Evolutionary conservation across 64 coral and sea anemone species (phyloP).

Genomic region (Hydrozoanthus tunicans): DNA sequence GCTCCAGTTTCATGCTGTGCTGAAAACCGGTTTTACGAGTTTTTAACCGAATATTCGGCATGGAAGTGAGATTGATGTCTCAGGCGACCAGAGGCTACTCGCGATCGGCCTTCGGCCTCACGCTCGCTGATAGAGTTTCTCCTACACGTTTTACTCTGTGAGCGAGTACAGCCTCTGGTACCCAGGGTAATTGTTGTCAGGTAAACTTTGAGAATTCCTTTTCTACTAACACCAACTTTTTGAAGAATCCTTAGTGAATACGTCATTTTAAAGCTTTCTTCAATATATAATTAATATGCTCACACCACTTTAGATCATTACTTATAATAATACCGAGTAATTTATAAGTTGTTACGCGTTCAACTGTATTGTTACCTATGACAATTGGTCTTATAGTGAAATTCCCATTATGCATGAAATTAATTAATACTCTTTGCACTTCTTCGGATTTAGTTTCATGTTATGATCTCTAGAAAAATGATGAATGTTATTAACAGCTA

Average conservation of each 20-base stretch:
- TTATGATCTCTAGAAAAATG: conserved; percentile 37
- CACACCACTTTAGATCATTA: conserved; percentile 51
- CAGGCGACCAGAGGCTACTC: too few relatives aligned
- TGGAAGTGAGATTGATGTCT: too few relatives aligned
- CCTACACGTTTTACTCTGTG: too few relatives aligned
- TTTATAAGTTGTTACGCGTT: conserved; percentile 54
- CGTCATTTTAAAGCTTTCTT: background rate
- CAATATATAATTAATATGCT: conserved; percentile 50
- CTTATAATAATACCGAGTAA: conserved; percentile 50
- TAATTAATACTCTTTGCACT: conserved; percentile 57
- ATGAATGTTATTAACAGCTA: conserved; percentile 39
- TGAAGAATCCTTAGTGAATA: conserved; percentile 43
- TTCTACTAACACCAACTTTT: background rate
- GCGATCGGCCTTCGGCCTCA: too few relatives aligned
- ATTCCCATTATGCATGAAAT: conserved; percentile 22
- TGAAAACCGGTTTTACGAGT: too few relatives aligned
- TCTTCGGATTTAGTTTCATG: conserved; percentile 46
- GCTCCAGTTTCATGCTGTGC: too few relatives aligned
- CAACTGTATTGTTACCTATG: conserved; percentile 41
- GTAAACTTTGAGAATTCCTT: too few relatives aligned
- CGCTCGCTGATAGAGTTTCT: too few relatives aligned
- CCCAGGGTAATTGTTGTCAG: too few relatives aligned
- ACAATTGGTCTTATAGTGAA: conserved; percentile 29
- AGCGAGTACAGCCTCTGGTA: too few relatives aligned
- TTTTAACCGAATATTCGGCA: too few relatives aligned